Percentiles rank a stretch among this genome's conserved stretches.
These are phyloP conservation scores for Rousettus leschenaultii DNA, from an alignment of 2,113 vertebrate species.

Conservation along the genomic window DNA sequence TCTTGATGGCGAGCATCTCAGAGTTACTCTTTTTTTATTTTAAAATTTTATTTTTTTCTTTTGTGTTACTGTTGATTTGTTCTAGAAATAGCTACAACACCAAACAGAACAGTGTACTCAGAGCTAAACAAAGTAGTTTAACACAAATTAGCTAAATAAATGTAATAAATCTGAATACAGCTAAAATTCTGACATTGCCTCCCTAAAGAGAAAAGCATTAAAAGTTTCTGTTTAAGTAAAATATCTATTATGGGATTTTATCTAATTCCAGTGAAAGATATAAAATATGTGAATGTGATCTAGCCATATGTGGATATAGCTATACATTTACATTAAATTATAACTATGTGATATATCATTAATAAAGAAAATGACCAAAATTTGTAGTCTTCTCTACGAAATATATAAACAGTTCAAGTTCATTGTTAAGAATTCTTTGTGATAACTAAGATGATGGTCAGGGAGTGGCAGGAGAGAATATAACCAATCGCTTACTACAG, in stretches of 20 bases:
- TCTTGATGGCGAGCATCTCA: not conserved
- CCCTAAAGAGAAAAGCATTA: not conserved
- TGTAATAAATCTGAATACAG: not conserved
- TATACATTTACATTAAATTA: slow-evolving; percentile 22
- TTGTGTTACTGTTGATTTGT: not conserved
- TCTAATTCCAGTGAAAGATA: not conserved
- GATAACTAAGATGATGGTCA: not conserved
- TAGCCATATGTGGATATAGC: not conserved
- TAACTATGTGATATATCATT: slow-evolving; percentile 23
- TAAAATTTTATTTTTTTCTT: not conserved
- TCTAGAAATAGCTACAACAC: not conserved
- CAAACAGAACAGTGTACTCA: not conserved
- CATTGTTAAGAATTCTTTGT: not conserved
- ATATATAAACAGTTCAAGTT: not conserved
- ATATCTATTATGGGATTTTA: not conserved
- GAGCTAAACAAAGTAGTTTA: not conserved
- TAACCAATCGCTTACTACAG: not conserved
- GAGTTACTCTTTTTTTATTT: not conserved
- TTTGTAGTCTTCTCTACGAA: not conserved
- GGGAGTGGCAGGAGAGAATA: not conserved
- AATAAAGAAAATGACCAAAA: slow-evolving; percentile 22
- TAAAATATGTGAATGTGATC: not conserved
- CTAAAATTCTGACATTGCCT: slow-evolving; percentile 12
- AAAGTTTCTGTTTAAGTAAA: not conserved
- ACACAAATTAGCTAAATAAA: slow-evolving; percentile 30